A percentile compares a stretch with the other conserved stretches of the same genome.
Evolutionary conservation across 2,113 vertebrate genomes (phyloP).

Genomic region (Otocyon megalotis): DNA sequence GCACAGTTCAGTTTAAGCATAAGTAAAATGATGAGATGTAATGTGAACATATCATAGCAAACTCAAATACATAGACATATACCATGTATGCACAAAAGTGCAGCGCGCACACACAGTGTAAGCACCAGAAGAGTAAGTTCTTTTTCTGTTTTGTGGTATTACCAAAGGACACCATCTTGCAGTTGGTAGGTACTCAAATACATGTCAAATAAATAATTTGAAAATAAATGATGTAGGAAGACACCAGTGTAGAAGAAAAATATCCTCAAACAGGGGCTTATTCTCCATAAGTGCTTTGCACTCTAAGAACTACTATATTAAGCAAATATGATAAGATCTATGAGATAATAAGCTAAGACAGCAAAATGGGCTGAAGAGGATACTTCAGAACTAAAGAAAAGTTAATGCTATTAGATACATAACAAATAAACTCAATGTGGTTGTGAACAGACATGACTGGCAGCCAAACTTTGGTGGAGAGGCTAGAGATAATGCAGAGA

Average conservation of each 20-base stretch:
- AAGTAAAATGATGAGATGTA: background rate
- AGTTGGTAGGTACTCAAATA: background rate
- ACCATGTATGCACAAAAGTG: background rate
- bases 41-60: background rate
- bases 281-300: background rate
- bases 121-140: background rate
- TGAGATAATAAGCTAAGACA: constrained; percentile 21
- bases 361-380: constrained; percentile 6
- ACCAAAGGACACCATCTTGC: background rate
- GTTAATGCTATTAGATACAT: background rate
- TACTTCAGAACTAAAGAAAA: background rate
- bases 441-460: background rate
- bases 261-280: background rate
- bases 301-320: background rate
- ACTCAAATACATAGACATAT: background rate
- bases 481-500: constrained; percentile 24
- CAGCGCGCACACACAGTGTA: background rate
- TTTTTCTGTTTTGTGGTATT: background rate
- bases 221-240: background rate
- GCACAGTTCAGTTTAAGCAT: background rate
- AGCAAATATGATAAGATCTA: background rate
- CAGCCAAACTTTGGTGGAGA: constrained; percentile 15
- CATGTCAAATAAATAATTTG: background rate
- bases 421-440: background rate
- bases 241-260: background rate